These are phyloP conservation scores for Bovichtus diacanthus DNA, from an alignment of 2,797 vertebrate genomes.

Conservation along the genomic window DNA sequence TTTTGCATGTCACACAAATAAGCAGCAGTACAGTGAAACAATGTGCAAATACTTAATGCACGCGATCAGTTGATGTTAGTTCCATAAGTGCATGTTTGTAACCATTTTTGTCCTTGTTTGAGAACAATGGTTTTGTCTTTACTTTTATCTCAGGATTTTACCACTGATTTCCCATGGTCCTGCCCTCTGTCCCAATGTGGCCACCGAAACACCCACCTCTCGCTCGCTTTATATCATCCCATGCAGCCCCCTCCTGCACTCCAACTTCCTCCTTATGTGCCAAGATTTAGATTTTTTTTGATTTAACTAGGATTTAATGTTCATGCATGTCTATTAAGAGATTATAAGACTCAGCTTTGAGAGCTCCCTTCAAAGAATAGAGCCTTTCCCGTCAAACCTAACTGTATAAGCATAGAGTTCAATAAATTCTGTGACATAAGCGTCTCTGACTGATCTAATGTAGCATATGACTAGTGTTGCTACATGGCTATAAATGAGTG, in stretches of 20 bases:
- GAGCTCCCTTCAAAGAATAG: neutral
- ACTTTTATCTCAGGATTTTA: slow-evolving; percentile 10
- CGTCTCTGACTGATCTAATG: slow-evolving; percentile 2
- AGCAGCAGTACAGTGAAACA: slow-evolving; percentile 40
- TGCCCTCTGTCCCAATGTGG: neutral
- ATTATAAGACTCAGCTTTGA: neutral
- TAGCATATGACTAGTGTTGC: neutral
- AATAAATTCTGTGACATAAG: neutral
- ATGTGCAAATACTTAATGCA: slow-evolving; percentile 30
- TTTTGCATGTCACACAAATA: slow-evolving; percentile 45
- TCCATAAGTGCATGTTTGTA: slow-evolving; percentile 11
- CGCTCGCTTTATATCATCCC: neutral
- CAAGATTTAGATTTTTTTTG: neutral
- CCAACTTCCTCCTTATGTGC: neutral
- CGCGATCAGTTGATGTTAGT: slow-evolving; percentile 17
- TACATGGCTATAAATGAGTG: neutral
- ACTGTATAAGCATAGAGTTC: neutral
- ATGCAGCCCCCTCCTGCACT: neutral
- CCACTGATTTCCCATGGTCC: neutral
- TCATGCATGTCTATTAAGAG: neutral
- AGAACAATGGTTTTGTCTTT: slow-evolving; percentile 1
- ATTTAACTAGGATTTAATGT: neutral
- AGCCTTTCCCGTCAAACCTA: neutral
- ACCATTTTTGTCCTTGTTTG: slow-evolving; percentile 6
- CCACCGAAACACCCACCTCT: neutral